Evolutionary conservation across 2,797 vertebrate genomes (phyloP), one percentile per base, ranked within the genome.

Genomic region (Pipistrellus pipistrellus): DNA sequence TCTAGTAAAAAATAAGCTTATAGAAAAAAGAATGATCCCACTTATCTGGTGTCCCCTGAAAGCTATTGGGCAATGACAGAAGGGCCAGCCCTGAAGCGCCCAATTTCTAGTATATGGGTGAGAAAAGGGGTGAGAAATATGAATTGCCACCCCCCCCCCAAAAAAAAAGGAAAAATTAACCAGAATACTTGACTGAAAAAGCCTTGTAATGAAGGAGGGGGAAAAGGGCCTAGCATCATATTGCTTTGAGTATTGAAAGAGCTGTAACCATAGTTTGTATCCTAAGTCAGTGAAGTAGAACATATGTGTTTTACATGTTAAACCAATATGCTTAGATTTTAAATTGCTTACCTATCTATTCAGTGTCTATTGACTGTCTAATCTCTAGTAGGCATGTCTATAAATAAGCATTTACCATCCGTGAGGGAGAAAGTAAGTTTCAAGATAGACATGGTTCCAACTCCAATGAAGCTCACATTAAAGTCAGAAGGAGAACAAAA

Each of bases 241-340:
- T 55, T 55, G 48, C 41, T 81, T 71, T 87, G 59, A 84, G 59
- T 55, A 93, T 10, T 69, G 69, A 84, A 77, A 71, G 32, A 85
- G 11, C 44, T 21, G 35, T 23, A 23, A 17, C 6, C 46, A 57
- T 25, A 18, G 30, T 88, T 71, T 72, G 11, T 46, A 48, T 2
- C 12, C 11, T 27, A 80, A 15, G 18, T 92, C 44, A 85, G 41
- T 73, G n/a, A 77, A 53, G 27, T 14, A 53, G 75, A 73, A 77
- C 46, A 23, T 11, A 51, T 21, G 32, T 32, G 17, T 68, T 90
- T 81, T 73, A 66, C 68, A 76, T 41, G 35, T 32, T 85, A 64
- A 4, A 21, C 35, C 41, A 77, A 27, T 32, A 82, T 66, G 23
- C 35, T 38, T 88, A 62, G 20, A n/a, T 88, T 90, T 92, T 90